phyloP scores from a whole-genome alignment of 2,113 vertebrate species.

The Proterorhinus semilunaris region DNA sequence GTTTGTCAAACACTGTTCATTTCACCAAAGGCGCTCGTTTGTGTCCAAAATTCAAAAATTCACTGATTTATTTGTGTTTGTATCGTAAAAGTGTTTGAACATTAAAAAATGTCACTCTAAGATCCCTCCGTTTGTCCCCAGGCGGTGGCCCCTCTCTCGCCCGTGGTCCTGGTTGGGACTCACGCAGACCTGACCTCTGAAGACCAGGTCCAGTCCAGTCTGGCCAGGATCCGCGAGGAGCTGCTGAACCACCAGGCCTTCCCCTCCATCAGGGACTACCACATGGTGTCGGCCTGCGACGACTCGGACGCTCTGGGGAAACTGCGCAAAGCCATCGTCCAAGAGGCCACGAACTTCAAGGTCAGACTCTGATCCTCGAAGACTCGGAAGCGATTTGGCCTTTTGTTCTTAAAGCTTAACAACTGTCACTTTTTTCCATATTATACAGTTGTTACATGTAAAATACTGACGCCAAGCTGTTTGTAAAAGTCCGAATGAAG shows the following conservation, averaged over 20 bases:
- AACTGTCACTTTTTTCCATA: no score
- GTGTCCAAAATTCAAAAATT: no score
- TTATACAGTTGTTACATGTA: no score
- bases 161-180: slow-evolving; percentile 94
- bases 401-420: no score
- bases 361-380: slow-evolving; percentile 53
- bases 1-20: no score
- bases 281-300: slow-evolving; percentile 85
- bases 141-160: slow-evolving; percentile 88
- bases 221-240: slow-evolving; percentile 84
- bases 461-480: no score
- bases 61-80: no score
- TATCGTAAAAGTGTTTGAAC: no score
- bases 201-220: slow-evolving; percentile 80
- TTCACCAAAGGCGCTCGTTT: no score
- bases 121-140: slow-evolving; percentile 43
- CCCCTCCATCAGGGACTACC: slow-evolving; percentile 84
- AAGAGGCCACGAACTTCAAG: slow-evolving; percentile 88
- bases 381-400: no score
- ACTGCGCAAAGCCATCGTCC: slow-evolving; percentile 86
- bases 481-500: no score
- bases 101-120: no score
- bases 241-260: slow-evolving; percentile 86
- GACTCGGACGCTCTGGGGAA: slow-evolving; percentile 85
- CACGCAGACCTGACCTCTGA: slow-evolving; percentile 87